Percentiles rank a stretch among this genome's conserved stretches.
Evolutionary conservation across 2,113 vertebrate genomes (phyloP).

Genomic region (Nannobrachium achirus): DNA sequence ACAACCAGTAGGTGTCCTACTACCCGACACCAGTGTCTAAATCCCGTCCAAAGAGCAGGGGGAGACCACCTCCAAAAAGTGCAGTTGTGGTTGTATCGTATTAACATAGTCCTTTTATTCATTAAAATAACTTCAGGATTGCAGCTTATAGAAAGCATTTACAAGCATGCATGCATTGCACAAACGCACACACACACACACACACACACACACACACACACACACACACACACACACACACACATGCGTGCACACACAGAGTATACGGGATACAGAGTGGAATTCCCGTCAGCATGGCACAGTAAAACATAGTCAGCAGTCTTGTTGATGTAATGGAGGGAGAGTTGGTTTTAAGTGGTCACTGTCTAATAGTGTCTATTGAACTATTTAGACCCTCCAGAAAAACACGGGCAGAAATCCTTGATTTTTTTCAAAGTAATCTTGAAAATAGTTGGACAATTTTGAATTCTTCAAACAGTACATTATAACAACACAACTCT

Average conservation of each 20-base stretch:
- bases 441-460: too few species aligned
- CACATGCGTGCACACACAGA: not conserved
- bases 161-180: slow-evolving; percentile 36
- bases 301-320: slow-evolving; percentile 72
- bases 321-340: slow-evolving; percentile 59
- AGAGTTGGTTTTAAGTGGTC: slow-evolving; percentile 47
- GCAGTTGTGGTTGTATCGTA: too few species aligned
- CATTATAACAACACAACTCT: too few species aligned
- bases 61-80: too few species aligned
- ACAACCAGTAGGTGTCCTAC: too few species aligned
- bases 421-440: not conserved
- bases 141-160: slow-evolving; percentile 5
- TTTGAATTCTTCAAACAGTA: too few species aligned
- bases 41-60: too few species aligned
- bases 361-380: slow-evolving; percentile 74
- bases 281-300: slow-evolving; percentile 70
- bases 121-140: too few species aligned
- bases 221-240: not conserved
- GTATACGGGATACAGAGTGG: slow-evolving; percentile 9
- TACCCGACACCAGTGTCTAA: too few species aligned
- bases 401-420: too few species aligned
- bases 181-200: slow-evolving; percentile 46
- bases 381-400: too few species aligned
- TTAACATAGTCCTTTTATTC: too few species aligned
- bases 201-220: slow-evolving; percentile 45